Evolutionary conservation across 2,888 invertebrate genomes (phyloP).

Genomic region (Eilema sororculum): DNA sequence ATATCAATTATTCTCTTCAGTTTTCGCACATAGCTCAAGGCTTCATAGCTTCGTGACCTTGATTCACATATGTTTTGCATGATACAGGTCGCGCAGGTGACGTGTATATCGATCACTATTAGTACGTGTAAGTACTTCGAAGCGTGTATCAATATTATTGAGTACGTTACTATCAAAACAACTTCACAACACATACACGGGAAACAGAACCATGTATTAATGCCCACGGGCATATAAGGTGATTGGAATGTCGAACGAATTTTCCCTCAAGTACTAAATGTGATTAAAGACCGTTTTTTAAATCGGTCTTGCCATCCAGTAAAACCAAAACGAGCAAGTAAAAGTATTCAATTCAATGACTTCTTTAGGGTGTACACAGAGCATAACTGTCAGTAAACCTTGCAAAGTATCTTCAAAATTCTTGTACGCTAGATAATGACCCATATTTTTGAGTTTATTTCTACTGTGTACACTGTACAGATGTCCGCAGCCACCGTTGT

Average conservation of each 20-base stretch:
- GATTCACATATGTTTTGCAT: no score
- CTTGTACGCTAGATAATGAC: background rate
- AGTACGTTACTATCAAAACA: background rate
- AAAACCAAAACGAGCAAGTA: no score
- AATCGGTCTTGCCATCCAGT: no score
- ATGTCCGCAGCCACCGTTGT: background rate
- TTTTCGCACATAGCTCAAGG: background rate
- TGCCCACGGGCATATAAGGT: background rate
- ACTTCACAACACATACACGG: background rate
- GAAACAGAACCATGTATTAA: background rate
- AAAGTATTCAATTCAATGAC: background rate
- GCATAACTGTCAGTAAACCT: no score
- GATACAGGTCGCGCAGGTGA: background rate
- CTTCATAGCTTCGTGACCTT: no score
- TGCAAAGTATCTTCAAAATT: background rate
- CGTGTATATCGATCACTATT: background rate
- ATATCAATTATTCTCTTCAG: background rate
- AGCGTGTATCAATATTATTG: background rate
- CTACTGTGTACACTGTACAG: background rate
- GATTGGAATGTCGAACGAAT: no score
- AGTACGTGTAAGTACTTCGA: background rate
- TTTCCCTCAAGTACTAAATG: background rate
- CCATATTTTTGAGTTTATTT: background rate
- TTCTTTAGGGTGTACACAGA: no score
- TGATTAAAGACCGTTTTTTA: background rate